Percentiles rank a stretch among this genome's conserved stretches.
Evolutionary conservation across 2,113 vertebrate species (phyloP).

Genomic region (Zapus hudsonius): DNA sequence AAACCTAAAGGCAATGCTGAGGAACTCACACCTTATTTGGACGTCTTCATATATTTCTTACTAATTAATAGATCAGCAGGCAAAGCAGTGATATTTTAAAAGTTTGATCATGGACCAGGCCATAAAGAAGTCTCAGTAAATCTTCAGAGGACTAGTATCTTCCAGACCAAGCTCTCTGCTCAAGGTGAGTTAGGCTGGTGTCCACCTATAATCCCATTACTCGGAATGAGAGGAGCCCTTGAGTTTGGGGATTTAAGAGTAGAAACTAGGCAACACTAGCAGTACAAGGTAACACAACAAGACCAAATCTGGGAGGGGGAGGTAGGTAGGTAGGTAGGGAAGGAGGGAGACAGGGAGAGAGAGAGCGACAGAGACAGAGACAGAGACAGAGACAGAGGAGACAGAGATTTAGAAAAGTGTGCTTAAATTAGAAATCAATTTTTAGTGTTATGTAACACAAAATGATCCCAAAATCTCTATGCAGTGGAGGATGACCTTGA

Average conservation of each 20-base stretch:
- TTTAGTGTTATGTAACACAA: not conserved
- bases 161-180: not conserved
- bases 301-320: not conserved
- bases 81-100: slow-evolving; percentile 7
- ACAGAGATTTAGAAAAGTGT: too few species aligned
- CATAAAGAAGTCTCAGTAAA: not conserved
- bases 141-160: not conserved
- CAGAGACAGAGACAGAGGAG: too few species aligned
- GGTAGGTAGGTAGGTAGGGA: too few species aligned
- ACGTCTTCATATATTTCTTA: not conserved
- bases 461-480: not conserved
- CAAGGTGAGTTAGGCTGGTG: not conserved
- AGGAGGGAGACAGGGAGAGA: not conserved
- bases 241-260: not conserved
- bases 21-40: not conserved
- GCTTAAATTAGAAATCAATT: slow-evolving; percentile 16
- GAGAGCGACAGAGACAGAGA: too few species aligned
- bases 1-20: not conserved
- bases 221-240: not conserved
- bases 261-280: too few species aligned
- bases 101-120: not conserved
- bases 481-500: not conserved
- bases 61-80: slow-evolving; percentile 11
- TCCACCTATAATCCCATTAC: not conserved
- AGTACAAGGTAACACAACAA: too few species aligned